Evolutionary conservation across 2,113 vertebrate genomes (phyloP).

Genomic region (Pelmatolapia mariae): DNA sequence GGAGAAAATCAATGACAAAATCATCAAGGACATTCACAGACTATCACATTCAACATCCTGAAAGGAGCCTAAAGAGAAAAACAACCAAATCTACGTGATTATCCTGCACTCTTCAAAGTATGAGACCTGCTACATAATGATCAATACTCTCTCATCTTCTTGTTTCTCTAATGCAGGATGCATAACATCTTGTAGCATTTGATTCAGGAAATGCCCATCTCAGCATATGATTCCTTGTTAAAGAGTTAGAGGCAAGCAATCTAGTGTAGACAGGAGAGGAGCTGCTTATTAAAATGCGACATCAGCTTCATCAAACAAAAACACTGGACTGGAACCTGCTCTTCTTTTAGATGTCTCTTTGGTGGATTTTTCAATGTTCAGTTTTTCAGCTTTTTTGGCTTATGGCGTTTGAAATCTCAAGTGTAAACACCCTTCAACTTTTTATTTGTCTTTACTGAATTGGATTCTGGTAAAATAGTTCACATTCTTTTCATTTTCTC

Average conservation of each 20-base stretch:
- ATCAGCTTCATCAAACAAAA: neutral
- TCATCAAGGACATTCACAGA: constrained; percentile 49
- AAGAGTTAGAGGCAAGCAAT: constrained; percentile 15
- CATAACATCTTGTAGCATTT: constrained; percentile 36
- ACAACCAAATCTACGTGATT: constrained; percentile 42
- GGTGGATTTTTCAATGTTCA: neutral
- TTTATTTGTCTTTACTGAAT: neutral
- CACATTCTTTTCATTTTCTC: neutral
- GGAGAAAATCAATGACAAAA: constrained; percentile 54
- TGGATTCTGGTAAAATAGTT: neutral
- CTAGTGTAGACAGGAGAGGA: neutral
- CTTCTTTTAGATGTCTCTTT: neutral
- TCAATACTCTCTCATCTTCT: constrained; percentile 46
- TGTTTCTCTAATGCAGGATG: constrained; percentile 39
- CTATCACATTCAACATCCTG: constrained; percentile 24
- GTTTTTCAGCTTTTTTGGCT: neutral
- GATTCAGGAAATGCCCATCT: constrained; percentile 35
- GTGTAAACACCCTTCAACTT: accelerated
- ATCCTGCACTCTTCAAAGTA: constrained; percentile 44
- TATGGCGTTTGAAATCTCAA: accelerated
- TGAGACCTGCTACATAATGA: constrained; percentile 21
- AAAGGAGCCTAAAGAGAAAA: constrained; percentile 46
- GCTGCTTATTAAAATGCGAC: neutral
- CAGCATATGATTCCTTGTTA: constrained; percentile 13
- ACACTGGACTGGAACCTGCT: neutral